Evolutionary conservation across 2,888 invertebrate genomes (phyloP), one percentile per base, ranked within the genome.

Genomic region (Coremacera marginata): DNA sequence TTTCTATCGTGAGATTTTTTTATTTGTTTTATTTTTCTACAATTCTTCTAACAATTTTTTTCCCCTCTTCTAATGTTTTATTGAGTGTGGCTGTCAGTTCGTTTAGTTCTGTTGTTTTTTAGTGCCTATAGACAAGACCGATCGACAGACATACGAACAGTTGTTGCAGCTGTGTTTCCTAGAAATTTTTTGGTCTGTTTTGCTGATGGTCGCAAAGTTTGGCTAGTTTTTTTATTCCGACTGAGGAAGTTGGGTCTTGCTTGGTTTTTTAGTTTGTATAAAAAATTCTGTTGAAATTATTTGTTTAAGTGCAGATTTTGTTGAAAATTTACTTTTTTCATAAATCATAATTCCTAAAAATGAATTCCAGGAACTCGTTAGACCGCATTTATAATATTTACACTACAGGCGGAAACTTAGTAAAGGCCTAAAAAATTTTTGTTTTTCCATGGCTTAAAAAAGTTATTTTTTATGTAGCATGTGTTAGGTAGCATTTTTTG

Each of bases 91-190:
- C 71, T 71, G 71, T 71, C 51, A 11, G 22, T 71, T 67, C 14
- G 67, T 67, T 67, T 67, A 25, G 22, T 44, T 67, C 9, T 37
- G 22, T 67, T 67, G 55, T 25, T 60, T 55, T 49, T 22, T 51
- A 27, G 68, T 68, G n/a, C 51, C 51, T 68, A 5, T n/a, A 27
- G 19, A 44, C 27, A 51, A 44, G 44, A 44, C 27, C 14, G 44
- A 44, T 16, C 14, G 63, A n/a, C 60, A 27, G 62, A n/a, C 49
- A 34, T 52, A 31, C 44, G 19, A 62, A 27, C 16, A 55, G 70
- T 55, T 34, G 27, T n/a, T 71, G 65, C 67, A 67, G 74, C 74
- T 74, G 74, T 19, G 52, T 27, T 74, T 74, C 74, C 74, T 34
- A 34, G 74, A 74, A 74, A 55, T 67, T 52, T 74, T 73, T 52